Evolutionary conservation across 2,113 vertebrate species (phyloP).

Genomic region (Rattus rattus): DNA sequence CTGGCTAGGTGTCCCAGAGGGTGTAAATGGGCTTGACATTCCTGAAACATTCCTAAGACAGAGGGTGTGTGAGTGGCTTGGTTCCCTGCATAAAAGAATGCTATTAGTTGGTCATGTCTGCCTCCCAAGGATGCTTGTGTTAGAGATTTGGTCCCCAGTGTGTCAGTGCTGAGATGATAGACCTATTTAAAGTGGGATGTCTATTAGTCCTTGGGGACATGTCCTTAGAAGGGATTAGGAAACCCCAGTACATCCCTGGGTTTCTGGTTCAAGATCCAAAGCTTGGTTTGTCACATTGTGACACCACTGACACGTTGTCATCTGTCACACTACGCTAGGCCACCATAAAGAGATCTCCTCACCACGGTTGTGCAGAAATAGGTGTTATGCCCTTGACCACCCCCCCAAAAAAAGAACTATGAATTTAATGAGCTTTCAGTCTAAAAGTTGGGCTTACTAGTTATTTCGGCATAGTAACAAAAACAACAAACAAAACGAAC

Average conservation of each 20-base stretch:
- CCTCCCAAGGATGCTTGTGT: too few relatives aligned
- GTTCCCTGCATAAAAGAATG: too few relatives aligned
- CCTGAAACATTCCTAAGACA: too few relatives aligned
- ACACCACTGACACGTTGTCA: not conserved
- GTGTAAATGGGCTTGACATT: too few relatives aligned
- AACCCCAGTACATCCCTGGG: not conserved
- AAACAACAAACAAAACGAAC: too few relatives aligned
- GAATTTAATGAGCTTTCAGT: not conserved
- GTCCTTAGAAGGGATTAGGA: not conserved
- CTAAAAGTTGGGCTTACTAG: not conserved
- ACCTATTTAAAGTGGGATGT: not conserved
- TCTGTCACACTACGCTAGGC: not conserved
- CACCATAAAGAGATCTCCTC: not conserved
- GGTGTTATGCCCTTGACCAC: not conserved
- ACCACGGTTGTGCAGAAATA: not conserved
- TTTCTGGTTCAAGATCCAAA: not conserved
- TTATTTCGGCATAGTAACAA: not conserved
- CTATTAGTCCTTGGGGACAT: not conserved
- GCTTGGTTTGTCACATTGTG: not conserved
- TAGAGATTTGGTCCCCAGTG: not conserved
- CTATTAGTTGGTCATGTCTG: not conserved
- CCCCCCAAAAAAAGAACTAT: not conserved
- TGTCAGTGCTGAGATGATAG: not conserved
- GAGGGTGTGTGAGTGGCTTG: too few relatives aligned
- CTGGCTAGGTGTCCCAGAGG: too few relatives aligned